Base-by-base conservation (phyloP, 2,113 vertebrate genomes). In the Brienomyrus brachyistius region DNA sequence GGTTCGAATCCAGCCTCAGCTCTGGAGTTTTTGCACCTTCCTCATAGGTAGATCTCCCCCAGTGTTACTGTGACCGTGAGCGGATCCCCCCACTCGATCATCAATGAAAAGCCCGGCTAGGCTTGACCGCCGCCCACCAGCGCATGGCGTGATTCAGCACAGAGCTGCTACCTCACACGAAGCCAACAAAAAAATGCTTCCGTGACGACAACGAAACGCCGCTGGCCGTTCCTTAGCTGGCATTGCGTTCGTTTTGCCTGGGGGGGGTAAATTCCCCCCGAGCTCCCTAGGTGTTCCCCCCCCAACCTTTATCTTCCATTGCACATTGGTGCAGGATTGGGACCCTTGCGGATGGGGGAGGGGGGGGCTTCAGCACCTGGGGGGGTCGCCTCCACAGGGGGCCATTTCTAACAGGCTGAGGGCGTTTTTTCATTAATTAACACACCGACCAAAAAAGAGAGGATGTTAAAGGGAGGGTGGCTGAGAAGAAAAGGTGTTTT, bases 391-490 rank as follows among this genome's bases (percentile, higher is more conserved):
- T 43, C 91, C 89, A 92, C 83, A 27, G 66, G 54, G 43, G 4
- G 19, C 48, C 48, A 77, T 19, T 66, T 59, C n/a, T 35, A 27
- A 51, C 70, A 80, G 62, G 74, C 74, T 31, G 83, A 56, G 80
- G 88, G 86, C 59, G 40, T 70, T 74, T 90, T 23, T 89, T 52
- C 35, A 92, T 91, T 94, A 91, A 94, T 93, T 94, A 93, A 92
- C 89, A 15, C 35, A 85, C 66, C 4, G 27, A 35, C n/a, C 48
- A 52, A 87, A 87, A 11, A 51, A 31, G 85, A 52, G 85, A 35
- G 40, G 23, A 51, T 52, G 84, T 9, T 43, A 84, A 84, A 0
- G 45, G 45, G 47, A 21, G 13, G 40, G 23, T 0, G 23, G 9
- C 50, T 59, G 84, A 62, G 40, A 62, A 17, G 77, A 83, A 86